Conservation (phyloP, 2,797 vertebrate genomes). For the Crocidura indochinensis region DNA sequence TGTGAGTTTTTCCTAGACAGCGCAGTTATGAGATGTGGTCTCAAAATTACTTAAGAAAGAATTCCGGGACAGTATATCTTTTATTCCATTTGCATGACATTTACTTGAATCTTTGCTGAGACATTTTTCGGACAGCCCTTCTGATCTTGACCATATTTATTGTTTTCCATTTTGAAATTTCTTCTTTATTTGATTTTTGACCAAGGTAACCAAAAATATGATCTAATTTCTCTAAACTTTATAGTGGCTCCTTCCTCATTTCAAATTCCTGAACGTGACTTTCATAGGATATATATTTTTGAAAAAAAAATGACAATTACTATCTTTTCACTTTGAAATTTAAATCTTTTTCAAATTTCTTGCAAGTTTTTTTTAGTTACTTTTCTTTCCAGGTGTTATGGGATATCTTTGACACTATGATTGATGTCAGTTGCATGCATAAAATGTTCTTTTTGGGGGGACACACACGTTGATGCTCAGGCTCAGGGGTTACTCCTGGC, state of each 20-base stretch:
- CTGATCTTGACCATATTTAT: background rate
- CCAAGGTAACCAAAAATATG: background rate
- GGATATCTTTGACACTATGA: too few relatives aligned
- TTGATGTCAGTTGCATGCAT: too few relatives aligned
- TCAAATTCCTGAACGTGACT: background rate
- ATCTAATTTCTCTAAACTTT: background rate
- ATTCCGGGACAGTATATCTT: background rate
- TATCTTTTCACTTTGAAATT: background rate
- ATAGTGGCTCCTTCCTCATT: background rate
- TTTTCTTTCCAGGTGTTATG: too few relatives aligned
- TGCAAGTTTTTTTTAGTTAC: background rate
- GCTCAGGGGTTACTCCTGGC: too few relatives aligned
- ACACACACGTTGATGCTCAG: too few relatives aligned
- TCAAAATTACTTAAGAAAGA: background rate
- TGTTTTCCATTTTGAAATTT: background rate
- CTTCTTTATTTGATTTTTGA: background rate
- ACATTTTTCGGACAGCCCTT: background rate
- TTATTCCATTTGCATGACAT: background rate
- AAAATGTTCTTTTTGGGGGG: too few relatives aligned
- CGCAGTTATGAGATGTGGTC: too few relatives aligned
- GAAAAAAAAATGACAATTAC: slow-evolving; percentile 11
- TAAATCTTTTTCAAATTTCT: slow-evolving; percentile 22
- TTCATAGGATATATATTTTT: background rate
- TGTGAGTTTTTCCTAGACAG: background rate
- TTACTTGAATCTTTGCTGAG: background rate